These are phyloP conservation scores for Sarcophaga carnaria DNA, from an alignment of 2,888 invertebrate species.

Conservation along the genomic window DNA sequence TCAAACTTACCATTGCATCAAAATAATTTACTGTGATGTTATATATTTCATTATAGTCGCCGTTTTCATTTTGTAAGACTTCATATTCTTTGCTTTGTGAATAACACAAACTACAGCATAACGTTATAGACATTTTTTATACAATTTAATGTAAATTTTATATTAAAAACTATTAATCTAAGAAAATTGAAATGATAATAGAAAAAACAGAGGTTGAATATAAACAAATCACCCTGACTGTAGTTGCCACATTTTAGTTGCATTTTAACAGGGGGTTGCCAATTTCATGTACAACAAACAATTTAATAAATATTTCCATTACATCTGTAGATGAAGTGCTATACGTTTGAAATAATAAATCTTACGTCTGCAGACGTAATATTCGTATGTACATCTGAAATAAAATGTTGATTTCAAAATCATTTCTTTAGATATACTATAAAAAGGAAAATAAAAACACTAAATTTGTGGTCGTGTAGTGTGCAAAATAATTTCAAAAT, in stretches of 20 bases:
- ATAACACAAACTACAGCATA: slow-evolving; percentile 59
- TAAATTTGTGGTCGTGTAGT: no score
- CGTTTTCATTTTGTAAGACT: slow-evolving; percentile 50
- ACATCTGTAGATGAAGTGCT: no score
- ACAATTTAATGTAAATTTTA: not conserved
- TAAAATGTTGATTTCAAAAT: no score
- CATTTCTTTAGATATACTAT: no score
- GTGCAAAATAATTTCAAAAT: no score
- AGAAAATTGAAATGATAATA: not conserved
- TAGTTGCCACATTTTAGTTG: not conserved
- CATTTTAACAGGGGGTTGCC: not conserved
- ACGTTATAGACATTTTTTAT: slow-evolving; percentile 43
- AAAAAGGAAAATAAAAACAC: no score
- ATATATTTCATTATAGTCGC: slow-evolving; percentile 57
- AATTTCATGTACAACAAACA: not conserved
- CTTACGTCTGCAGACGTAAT: no score
- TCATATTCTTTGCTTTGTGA: slow-evolving; percentile 42
- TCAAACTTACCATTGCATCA: slow-evolving; percentile 29
- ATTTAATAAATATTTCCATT: not conserved
- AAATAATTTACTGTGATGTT: slow-evolving; percentile 65
- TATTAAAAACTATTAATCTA: not conserved
- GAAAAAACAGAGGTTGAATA: not conserved
- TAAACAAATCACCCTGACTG: not conserved
- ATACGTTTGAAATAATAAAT: no score
- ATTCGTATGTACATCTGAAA: no score